Evolutionary conservation across 2,888 invertebrate species (phyloP), one percentile per base, ranked within the genome.

Genomic region (Timema cristinae): DNA sequence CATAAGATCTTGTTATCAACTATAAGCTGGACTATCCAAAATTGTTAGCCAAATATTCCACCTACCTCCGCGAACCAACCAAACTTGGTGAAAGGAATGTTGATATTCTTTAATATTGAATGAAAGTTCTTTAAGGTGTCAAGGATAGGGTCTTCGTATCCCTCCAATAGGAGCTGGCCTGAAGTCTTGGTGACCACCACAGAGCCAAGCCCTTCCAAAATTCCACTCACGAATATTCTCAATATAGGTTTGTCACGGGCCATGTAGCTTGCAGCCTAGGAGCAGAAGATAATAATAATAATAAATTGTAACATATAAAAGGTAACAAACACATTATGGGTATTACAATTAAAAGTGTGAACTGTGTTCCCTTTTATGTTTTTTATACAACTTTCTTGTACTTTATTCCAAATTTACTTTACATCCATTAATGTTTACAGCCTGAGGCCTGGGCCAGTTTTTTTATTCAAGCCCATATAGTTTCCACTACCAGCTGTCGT

Each of bases 41-140:
- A 2, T 32, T 51, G 16, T 11, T 63, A 52, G 1, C 47, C 48
- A 67, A 32, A 32, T 61, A 48, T 63, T 54, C 49, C 75, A 85
- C 88, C 87, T 81, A 93, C 93, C 70, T 82, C 83, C 79, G 89
- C 91, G 80, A 96, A 93, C 92, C 95, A 94, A 10, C 92, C 96
- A 81, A 97, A 95, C 78, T 87, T 91, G 51, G 87, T 89, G 77
- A 86, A 91, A 0, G 92, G 92, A 76, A 93, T 86, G 1, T 83
- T 76, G 11, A 87, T 67, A 11, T 71, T 74, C 10, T 86, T 81
- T 48, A 88, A 4, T 32, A 32, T 2, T 32, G 32, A 78, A 75
- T 89, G 81, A 56, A 90, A 76, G 77, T 85, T 80, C 61, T 83
- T 71, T 59, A 86, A 85, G 74, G 90, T 77, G 76, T 86, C 80